phyloP scores from a whole-genome alignment of 2,888 invertebrate genomes.

The Monoplex corrugatus region DNA sequence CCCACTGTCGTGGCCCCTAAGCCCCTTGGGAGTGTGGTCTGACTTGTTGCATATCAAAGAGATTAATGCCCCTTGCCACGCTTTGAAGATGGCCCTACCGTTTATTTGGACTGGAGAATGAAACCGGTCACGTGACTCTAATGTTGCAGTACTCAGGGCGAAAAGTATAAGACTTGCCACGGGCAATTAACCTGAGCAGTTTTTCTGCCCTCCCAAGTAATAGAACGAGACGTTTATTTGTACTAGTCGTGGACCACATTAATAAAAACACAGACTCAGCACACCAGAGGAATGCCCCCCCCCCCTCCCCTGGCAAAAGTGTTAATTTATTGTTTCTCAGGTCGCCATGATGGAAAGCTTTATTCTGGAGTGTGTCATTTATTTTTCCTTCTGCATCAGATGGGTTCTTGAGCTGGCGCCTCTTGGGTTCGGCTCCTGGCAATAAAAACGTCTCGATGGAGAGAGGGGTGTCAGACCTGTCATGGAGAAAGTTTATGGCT shows the following conservation, averaged over 20 bases:
- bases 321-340: no score
- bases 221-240: conserved; percentile 50
- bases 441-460: conserved; percentile 4
- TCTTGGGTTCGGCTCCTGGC: conserved; percentile 6
- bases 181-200: conserved; percentile 2
- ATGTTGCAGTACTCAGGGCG: conserved; percentile 18
- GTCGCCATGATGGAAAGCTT: background rate
- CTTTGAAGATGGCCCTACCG: conserved; percentile 34
- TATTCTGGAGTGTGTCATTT: background rate
- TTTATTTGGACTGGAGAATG: conserved; percentile 32
- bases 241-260: conserved; percentile 35
- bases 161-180: background rate
- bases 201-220: conserved; percentile 18
- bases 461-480: no score
- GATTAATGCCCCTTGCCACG: background rate
- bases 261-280: conserved; percentile 45
- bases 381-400: background rate
- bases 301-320: conserved; percentile 40
- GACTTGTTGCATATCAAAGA: background rate
- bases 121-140: conserved; percentile 4
- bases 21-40: no score
- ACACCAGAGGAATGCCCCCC: conserved; percentile 47
- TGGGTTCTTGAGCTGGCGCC: background rate
- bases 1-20: background rate
- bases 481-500: no score